Base-by-base conservation (phyloP, 2,797 vertebrate genomes). In the Alectoris magna region DNA sequence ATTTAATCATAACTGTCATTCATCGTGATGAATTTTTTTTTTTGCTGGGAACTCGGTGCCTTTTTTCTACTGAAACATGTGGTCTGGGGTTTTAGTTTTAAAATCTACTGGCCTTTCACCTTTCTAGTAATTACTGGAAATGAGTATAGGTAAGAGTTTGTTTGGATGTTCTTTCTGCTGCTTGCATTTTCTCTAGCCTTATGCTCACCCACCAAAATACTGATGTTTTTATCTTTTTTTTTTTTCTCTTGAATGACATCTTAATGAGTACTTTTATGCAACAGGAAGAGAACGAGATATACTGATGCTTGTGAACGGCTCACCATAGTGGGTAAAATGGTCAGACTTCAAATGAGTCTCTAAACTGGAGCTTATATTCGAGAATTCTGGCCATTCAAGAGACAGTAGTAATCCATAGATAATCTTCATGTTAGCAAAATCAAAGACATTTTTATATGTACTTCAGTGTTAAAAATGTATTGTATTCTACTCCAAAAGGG, bases 361-460 rank as follows among this genome's bases (percentile, higher is more conserved):
- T 71, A 62, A n/a, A 29, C 64, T 87, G 56, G 67, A 93, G 49
- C 16, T 91, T 80, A 53, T 1, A 22, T 88, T 83, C 77, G 69
- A 55, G 55, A 36, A 39, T 51, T 85, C 69, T 83, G 29, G 59
- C 59, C 36, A 27, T 93, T 91, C 46, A 49, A 58, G 56, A 43
- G 66, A n/a, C 29, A 31, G 21, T 41, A 43, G 18, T 76, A 87
- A 91, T 87, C 73, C 84, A 43, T 59, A 81, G 34, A 15, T 95
- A 49, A 90, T 87, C 63, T 84, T 90, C 76, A 29, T 48, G 60
- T 48, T 90, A 64, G 46, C 15, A 46, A 64, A 90, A 88, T 87
- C 68, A 58, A 91, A 91, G 38, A 29, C 3, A 8, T 27, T 26
- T 56, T n/a, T 56, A 56, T 21, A 56, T 3, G 11, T 56, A 56